Base-by-base conservation (phyloP, 2,113 vertebrate genomes). In the Panthera tigris region DNA sequence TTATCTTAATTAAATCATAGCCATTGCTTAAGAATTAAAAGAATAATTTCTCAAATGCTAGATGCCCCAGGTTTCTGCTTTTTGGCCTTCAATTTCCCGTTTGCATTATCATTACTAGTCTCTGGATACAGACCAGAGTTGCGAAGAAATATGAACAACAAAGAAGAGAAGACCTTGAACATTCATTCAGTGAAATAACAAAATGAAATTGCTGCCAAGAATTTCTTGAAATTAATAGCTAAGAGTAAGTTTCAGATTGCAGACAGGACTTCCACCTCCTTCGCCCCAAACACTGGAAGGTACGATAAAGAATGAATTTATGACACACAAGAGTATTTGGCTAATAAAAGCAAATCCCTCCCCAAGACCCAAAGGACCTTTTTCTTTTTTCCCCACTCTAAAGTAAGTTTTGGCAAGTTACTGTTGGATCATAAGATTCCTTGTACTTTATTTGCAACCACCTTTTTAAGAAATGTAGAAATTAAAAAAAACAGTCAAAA, bases 31-130 rank as follows among this genome's bases (percentile, higher is more conserved):
- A 84, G 33, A 69, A 93, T 33, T 91, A 74, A 27, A 90, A 96
- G 29, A 88, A 33, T 88, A 90, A 86, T 45, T 81, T 89, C 84
- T 91, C 92, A 92, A 89, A 81, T 92, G 88, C 27, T 12, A 87
- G n/a, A n/a, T 87, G 87, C n/a, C 31, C 73, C 31, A 90, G 4
- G 18, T 55, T 61, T 86, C 90, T 63, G 78, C 52, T 83, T 87
- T 89, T 88, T 48, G 1, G 45, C 36, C 14, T 39, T 55, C n/a
- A 31, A n/a, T 10, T 93, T 66, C 27, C 7, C 14, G 74, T 76
- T 80, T 93, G 27, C n/a, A 36, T 68, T 57, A 91, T 63, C 10
- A 80, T 27, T 65, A 63, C 50, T 27, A 57, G 36, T 66, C 68
- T 89, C 18, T 36, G 27, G 50, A 87, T 16, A 92, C 92, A 50